Percentiles rank a stretch among this genome's conserved stretches.
These are phyloP conservation scores for Callimorpha dominula DNA, from an alignment of 2,888 invertebrate species.

Conservation along the genomic window DNA sequence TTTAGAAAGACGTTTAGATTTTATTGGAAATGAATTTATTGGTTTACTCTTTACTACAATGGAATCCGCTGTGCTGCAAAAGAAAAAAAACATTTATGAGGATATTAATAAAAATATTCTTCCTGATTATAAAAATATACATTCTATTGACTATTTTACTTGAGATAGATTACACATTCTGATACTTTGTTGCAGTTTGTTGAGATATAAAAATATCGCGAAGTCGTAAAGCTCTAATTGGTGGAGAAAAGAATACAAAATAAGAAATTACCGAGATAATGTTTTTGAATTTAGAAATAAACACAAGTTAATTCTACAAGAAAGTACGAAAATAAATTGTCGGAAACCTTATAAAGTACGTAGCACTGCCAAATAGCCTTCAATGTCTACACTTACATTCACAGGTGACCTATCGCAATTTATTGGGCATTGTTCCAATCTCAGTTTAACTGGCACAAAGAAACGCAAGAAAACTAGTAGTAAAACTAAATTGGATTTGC, in stretches of 20 bases:
- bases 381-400: not conserved
- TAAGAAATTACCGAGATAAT: not conserved
- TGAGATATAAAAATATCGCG: not conserved
- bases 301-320: not conserved
- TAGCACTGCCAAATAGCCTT: slow-evolving; percentile 10
- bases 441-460: slow-evolving; percentile 16
- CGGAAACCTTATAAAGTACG: slow-evolving; percentile 5
- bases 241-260: not conserved
- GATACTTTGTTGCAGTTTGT: too few relatives aligned
- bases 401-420: slow-evolving; percentile 19
- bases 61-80: not conserved
- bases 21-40: not conserved
- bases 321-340: not conserved
- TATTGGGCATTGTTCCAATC: slow-evolving; percentile 20
- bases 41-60: not conserved
- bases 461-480: slow-evolving; percentile 11
- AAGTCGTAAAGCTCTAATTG: not conserved
- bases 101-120: not conserved
- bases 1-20: not conserved
- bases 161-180: too few relatives aligned
- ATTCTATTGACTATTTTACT: too few relatives aligned
- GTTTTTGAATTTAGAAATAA: not conserved
- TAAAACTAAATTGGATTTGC: slow-evolving; percentile 12
- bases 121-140: too few relatives aligned
- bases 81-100: not conserved